A percentile compares a stretch with the other conserved stretches of the same genome.
Evolutionary conservation across 2,888 invertebrate species (phyloP).

Genomic region (Chymomyza caudatula): DNA sequence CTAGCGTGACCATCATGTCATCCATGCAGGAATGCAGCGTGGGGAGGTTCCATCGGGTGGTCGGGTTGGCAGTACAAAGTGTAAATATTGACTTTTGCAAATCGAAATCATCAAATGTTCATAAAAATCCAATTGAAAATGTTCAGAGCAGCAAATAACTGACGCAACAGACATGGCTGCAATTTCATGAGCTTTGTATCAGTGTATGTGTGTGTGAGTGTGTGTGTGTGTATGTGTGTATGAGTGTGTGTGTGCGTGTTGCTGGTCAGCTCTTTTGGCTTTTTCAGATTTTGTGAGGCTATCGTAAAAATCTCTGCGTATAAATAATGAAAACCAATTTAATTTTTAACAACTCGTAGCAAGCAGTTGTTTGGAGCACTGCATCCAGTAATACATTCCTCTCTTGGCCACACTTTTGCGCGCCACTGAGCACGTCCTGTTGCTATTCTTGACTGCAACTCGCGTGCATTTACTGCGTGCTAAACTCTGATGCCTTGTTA

Average conservation of each 20-base stretch:
- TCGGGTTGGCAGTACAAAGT: conserved; percentile 30
- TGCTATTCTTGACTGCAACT: neutral
- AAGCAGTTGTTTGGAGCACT: neutral
- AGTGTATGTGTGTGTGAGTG: too few species aligned
- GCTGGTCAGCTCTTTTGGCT: conserved; percentile 10
- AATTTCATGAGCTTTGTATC: too few species aligned
- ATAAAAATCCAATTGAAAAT: conserved; percentile 60
- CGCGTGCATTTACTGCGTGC: neutral
- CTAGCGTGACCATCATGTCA: neutral
- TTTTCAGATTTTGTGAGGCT: neutral
- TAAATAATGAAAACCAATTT: conserved; percentile 70
- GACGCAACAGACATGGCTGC: conserved; percentile 48
- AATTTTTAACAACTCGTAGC: conserved; percentile 54
- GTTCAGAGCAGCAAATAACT: conserved; percentile 62
- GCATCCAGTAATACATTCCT: neutral
- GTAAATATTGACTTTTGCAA: conserved; percentile 69
- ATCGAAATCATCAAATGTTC: conserved; percentile 70
- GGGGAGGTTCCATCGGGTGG: too few species aligned
- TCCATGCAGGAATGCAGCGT: neutral
- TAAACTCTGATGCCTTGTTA: neutral
- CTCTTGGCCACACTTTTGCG: neutral
- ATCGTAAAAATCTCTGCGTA: conserved; percentile 51
- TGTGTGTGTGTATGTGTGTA: neutral
- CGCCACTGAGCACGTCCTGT: neutral
- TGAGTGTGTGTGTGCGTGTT: conserved; percentile 12